phyloP scores from a whole-genome alignment of 2,113 vertebrate genomes.

The Corvus hawaiiensis region DNA sequence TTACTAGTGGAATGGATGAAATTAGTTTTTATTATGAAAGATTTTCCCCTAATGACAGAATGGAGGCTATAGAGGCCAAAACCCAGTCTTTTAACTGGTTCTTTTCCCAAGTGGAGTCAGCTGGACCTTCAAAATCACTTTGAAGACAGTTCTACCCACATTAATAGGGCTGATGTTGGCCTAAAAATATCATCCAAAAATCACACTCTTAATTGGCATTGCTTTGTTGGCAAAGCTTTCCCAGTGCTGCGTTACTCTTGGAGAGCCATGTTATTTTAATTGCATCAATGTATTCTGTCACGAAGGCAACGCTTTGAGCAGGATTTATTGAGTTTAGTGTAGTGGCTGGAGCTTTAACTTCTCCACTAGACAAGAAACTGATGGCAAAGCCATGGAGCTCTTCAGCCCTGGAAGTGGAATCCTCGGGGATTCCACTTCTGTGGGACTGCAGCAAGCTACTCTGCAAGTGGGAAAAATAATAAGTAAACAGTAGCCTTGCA shows the following conservation, averaged over 20 bases:
- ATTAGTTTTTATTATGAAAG: not conserved
- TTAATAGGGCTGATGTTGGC: not conserved
- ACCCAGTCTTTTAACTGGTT: not conserved
- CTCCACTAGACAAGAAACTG: accelerated
- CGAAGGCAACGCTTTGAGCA: not conserved
- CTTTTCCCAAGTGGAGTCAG: not conserved
- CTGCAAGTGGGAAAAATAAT: not conserved
- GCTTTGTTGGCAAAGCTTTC: not conserved
- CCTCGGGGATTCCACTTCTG: not conserved
- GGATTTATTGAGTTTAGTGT: not conserved
- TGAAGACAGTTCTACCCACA: not conserved
- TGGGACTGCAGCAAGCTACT: not conserved
- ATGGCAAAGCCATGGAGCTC: not conserved
- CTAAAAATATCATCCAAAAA: conserved; percentile 1
- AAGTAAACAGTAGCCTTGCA: not conserved
- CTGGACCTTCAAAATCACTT: not conserved
- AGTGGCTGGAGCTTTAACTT: not conserved
- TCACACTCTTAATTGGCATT: conserved; percentile 6
- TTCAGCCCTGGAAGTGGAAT: not conserved
- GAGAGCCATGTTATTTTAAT: not conserved
- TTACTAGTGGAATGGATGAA: not conserved
- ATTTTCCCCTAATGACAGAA: not conserved
- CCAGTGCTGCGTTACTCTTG: not conserved
- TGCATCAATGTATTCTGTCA: not conserved
- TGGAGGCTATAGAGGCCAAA: not conserved